Percentiles rank a stretch among this genome's conserved stretches.
Conservation (phyloP, 2,888 invertebrate genomes). For the Liodrosophila aerea region DNA sequence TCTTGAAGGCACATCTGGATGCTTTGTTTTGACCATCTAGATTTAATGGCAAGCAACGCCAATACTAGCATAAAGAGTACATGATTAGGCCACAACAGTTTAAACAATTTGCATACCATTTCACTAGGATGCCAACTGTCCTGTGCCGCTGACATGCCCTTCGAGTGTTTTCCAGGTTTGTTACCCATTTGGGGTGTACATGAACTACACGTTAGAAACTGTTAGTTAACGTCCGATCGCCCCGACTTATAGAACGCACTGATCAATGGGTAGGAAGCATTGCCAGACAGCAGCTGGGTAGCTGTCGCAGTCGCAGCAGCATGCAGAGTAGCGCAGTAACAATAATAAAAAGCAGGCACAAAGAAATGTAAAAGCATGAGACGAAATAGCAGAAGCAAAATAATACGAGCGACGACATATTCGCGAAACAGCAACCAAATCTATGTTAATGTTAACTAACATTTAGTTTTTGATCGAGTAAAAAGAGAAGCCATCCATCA, state of each 20-base stretch:
- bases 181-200: slow-evolving; percentile 55
- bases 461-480: slow-evolving; percentile 1
- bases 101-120: slow-evolving; percentile 57
- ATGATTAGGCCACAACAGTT: neutral
- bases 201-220: slow-evolving; percentile 24
- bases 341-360: slow-evolving; percentile 40
- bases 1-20: no score
- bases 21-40: no score
- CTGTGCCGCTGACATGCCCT: slow-evolving; percentile 14
- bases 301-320: slow-evolving; percentile 9
- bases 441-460: neutral
- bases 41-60: no score
- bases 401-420: slow-evolving; percentile 25
- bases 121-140: slow-evolving; percentile 27
- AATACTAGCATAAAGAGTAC: no score
- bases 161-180: slow-evolving; percentile 49
- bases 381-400: slow-evolving; percentile 11
- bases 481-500: slow-evolving; percentile 35
- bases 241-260: slow-evolving; percentile 63
- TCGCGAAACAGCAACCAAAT: slow-evolving; percentile 38
- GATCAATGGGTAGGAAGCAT: slow-evolving; percentile 42
- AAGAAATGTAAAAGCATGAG: slow-evolving; percentile 38
- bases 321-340: slow-evolving; percentile 26
- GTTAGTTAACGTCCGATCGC: slow-evolving; percentile 56
- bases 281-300: slow-evolving; percentile 26